phyloP scores from a whole-genome alignment of 2,888 invertebrate species.

The Rhagonycha lutea region DNA sequence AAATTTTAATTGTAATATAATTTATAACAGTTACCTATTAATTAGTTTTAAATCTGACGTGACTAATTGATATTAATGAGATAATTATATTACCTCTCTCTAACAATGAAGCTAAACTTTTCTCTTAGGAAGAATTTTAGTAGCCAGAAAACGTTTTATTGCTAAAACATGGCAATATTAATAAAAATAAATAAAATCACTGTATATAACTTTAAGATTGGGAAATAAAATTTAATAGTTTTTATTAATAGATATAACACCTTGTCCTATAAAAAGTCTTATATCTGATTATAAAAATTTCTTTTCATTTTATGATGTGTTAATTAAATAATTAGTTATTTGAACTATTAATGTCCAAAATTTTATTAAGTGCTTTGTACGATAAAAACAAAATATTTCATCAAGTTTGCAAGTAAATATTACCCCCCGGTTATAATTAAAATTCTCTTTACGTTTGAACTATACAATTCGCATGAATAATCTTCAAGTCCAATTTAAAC shows the following conservation, averaged over 20 bases:
- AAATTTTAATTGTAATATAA: background rate
- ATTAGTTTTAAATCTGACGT: background rate
- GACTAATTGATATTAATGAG: background rate
- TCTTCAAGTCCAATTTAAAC: background rate
- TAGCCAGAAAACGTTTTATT: background rate
- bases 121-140: background rate
- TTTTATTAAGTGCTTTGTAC: background rate
- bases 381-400: background rate
- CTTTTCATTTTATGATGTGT: background rate
- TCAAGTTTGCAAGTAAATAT: background rate
- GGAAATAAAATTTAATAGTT: background rate
- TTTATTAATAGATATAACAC: background rate
- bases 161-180: background rate
- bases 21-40: background rate
- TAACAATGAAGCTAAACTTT: background rate
- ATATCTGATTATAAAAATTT: background rate
- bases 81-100: background rate
- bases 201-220: background rate
- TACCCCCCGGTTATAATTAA: background rate
- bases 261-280: background rate
- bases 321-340: background rate
- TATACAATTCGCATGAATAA: background rate
- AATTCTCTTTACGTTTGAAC: background rate
- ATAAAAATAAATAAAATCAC: background rate
- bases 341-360: background rate